phyloP scores from a whole-genome alignment of 2,888 invertebrate genomes.

The Tenthredo livida region DNA sequence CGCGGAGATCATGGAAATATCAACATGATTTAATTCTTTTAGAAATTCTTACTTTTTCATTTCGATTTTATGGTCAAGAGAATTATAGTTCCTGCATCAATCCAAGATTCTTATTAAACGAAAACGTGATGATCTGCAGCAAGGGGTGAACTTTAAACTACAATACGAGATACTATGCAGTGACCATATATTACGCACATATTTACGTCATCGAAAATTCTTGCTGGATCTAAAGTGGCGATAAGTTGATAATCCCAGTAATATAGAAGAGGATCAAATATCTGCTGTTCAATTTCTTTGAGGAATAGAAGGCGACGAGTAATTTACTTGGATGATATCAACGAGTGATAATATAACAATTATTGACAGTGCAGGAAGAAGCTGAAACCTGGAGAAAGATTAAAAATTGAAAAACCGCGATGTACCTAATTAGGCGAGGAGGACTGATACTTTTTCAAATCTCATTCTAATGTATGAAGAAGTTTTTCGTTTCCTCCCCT shows the following conservation, averaged over 20 bases:
- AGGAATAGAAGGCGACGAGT: neutral
- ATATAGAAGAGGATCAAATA: neutral
- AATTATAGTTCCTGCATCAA: neutral
- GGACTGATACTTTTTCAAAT: neutral
- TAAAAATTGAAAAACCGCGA: neutral
- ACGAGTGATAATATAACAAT: neutral
- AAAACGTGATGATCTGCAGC: neutral
- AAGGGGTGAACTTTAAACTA: neutral
- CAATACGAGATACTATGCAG: neutral
- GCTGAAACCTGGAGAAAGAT: neutral
- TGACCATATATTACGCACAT: neutral
- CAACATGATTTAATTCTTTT: too few relatives aligned
- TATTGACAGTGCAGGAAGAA: neutral
- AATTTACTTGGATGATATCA: neutral
- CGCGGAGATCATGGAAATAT: too few relatives aligned
- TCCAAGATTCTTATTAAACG: neutral
- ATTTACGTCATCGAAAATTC: neutral
- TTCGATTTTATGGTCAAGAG: neutral
- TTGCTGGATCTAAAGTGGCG: neutral
- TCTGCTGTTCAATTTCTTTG: neutral
- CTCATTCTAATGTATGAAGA: neutral
- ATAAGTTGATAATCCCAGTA: neutral
- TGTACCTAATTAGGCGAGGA: conserved; percentile 24
- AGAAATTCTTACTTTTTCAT: too few relatives aligned
- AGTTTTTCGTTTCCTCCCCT: neutral